Conservation (phyloP, 2,888 invertebrate genomes). For the Metallyticus violacea region DNA sequence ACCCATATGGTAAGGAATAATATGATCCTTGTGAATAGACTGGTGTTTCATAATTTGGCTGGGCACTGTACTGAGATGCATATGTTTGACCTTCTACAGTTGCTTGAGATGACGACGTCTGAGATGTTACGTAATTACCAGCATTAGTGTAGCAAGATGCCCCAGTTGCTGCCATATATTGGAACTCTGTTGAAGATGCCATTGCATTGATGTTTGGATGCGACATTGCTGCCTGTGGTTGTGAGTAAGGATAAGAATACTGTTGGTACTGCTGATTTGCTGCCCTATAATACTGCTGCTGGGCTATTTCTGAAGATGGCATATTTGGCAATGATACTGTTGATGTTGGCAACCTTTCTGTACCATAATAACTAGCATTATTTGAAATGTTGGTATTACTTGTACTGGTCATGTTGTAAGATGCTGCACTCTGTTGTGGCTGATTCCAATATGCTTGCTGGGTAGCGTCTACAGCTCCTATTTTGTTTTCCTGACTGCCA, state of each 20-base stretch:
- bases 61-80: conserved; percentile 33
- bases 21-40: conserved; percentile 40
- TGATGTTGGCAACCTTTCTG: not conserved
- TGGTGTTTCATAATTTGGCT: not conserved
- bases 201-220: not conserved
- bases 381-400: not conserved
- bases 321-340: not conserved
- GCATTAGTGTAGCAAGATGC: conserved; percentile 50
- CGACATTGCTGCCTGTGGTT: not conserved
- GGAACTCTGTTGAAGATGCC: conserved; percentile 19
- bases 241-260: not conserved
- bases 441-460: not conserved
- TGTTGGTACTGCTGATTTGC: not conserved
- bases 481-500: not conserved
- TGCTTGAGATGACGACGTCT: conserved; percentile 49
- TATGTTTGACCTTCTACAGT: conserved; percentile 39
- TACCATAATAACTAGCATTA: not conserved
- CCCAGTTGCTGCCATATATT: conserved; percentile 18
- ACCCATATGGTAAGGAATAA: conserved; percentile 51
- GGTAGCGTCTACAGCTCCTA: not conserved
- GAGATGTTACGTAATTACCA: conserved; percentile 49
- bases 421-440: not conserved
- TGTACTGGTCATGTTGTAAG: not conserved
- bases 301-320: not conserved
- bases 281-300: not conserved